phyloP scores from a whole-genome alignment of 2,797 vertebrate genomes.

The Pachyuromys duprasi region DNA sequence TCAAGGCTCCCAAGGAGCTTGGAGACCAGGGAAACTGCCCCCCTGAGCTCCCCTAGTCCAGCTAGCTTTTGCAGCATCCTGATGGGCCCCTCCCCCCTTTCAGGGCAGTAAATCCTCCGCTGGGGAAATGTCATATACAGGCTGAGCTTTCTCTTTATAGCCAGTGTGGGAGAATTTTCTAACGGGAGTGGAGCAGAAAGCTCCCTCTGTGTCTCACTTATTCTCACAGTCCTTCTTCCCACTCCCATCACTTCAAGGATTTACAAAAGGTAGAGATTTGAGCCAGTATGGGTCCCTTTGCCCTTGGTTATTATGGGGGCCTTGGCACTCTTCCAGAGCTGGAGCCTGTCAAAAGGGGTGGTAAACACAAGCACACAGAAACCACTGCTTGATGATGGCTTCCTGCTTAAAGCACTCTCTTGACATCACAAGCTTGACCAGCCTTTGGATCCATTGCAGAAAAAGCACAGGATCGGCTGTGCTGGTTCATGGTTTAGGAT shows the following conservation, averaged over 20 bases:
- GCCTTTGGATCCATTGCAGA: background rate
- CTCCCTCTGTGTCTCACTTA: fast-evolving
- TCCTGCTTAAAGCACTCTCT: fast-evolving
- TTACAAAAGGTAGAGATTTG: fast-evolving
- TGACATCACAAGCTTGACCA: background rate
- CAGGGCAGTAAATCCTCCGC: background rate
- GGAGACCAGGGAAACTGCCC: background rate
- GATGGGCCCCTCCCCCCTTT: background rate
- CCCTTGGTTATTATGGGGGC: fast-evolving
- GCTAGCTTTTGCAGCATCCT: fast-evolving
- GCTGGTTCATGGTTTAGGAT: no score
- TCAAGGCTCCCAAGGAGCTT: no score
- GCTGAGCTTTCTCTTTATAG: background rate
- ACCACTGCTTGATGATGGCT: fast-evolving
- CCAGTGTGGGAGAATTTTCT: fast-evolving
- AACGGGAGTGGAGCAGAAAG: fast-evolving
- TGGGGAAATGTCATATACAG: fast-evolving
- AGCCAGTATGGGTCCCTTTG: fast-evolving
- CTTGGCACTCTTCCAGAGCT: fast-evolving
- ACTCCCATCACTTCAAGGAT: background rate
- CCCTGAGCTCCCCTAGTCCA: no score
- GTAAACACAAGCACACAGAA: fast-evolving
- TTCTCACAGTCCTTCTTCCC: fast-evolving
- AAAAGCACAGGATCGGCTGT: no score
- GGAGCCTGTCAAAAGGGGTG: fast-evolving